Base-by-base conservation (phyloP, 2,113 vertebrate genomes). In the Ellobius talpinus region DNA sequence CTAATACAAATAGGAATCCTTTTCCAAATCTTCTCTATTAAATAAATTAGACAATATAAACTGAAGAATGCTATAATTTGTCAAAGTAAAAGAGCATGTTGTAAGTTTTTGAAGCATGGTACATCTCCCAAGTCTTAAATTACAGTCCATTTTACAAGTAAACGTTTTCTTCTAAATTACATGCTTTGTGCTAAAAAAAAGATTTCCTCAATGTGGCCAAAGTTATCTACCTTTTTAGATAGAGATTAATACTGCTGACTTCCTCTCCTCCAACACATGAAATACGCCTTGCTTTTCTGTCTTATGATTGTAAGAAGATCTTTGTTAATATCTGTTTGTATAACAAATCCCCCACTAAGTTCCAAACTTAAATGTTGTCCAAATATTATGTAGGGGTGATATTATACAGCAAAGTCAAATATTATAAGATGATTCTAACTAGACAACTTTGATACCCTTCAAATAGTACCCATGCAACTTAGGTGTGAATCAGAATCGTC, bases 71-170 rank as follows among this genome's bases (percentile, higher is more conserved):
- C 55, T 88, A 36, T 63, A 87, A 96, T 73, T 39, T 87, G 31
- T 88, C 63, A 89, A 94, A 95, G 79, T 63, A 92, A 87, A 95
- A 84, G 16, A 92, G 39, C 31, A 85, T 90, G 95, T 90, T 92
- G 76, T 77, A 87, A 96, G 88, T 87, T 84, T 87, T 93, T 74
- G 79, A 93, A 90, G 73, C 78, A 89, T 72, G 33, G 78, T 94
- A 31, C n/a, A 2, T 45, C 50, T 96, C 92, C 73, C 31, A 73
- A 93, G 82, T 63, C 36, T 94, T 81, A n/a, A 94, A 86, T 91
- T 91, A 89, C 1, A 95, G 17, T 61, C 58, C 21, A 89, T 66
- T 90, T 95, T 87, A 77, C 81, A 96, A 95, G 92, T 88, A 94
- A 91, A 77, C 16, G 55, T 91, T 72, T 94, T 90, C 72, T 92